Evolutionary conservation across 2,888 invertebrate genomes (phyloP).

Genomic region (Drosophila melanosoma): DNA sequence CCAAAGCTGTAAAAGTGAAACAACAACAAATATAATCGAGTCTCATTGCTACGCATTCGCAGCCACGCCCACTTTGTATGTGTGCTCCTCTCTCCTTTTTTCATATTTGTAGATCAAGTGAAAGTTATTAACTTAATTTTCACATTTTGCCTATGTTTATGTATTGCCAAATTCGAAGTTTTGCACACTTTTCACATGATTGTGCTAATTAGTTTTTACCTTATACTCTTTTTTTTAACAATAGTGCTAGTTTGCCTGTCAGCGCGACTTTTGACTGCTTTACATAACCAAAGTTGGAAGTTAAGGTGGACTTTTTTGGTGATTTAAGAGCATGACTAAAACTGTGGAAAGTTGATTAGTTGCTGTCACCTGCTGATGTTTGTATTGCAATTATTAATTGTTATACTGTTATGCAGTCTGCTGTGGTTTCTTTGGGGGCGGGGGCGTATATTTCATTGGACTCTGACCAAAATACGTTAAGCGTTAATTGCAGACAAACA

Average conservation of each 20-base stretch:
- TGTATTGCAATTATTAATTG: constrained; percentile 37
- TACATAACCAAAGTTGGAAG: constrained; percentile 46
- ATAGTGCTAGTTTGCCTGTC: constrained; percentile 52
- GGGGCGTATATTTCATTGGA: neutral
- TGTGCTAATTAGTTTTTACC: constrained; percentile 71
- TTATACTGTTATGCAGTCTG: constrained; percentile 10
- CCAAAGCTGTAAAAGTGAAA: neutral
- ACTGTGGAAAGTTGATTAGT: constrained; percentile 42
- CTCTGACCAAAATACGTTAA: constrained; percentile 59
- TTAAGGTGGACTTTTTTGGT: constrained; percentile 8
- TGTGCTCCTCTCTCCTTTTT: constrained; percentile 13
- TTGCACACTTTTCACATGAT: constrained; percentile 76
- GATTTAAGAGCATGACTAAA: constrained; percentile 26
- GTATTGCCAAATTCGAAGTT: constrained; percentile 54
- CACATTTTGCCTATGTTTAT: constrained; percentile 49
- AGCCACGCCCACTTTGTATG: constrained; percentile 51
- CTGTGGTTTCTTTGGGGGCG: constrained; percentile 17
- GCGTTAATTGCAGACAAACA: constrained; percentile 16
- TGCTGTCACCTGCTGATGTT: constrained; percentile 22
- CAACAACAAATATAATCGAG: constrained; percentile 38
- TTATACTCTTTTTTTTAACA: constrained; percentile 35
- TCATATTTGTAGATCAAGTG: constrained; percentile 72
- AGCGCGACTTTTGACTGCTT: constrained; percentile 55
- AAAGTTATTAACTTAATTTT: constrained; percentile 71
- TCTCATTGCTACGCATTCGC: constrained; percentile 57